Percentiles rank a stretch among this genome's conserved stretches.
These are phyloP conservation scores for Loripinus fragilis DNA, from an alignment of 2,888 invertebrate genomes.

Conservation along the genomic window DNA sequence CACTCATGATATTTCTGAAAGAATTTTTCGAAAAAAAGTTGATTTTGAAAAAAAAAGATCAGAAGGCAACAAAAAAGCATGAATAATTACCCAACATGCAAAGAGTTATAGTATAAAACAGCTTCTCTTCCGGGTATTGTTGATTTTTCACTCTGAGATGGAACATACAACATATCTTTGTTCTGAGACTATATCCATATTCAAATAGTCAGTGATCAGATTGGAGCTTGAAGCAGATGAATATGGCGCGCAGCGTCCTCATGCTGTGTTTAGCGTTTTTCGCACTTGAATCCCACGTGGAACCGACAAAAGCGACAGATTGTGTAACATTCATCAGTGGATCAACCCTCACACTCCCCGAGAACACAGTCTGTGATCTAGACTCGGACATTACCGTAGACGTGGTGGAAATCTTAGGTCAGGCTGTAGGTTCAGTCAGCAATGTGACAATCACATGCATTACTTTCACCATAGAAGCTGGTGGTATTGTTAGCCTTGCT, in stretches of 20 bases:
- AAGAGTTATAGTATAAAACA: no score
- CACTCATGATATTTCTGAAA: no score
- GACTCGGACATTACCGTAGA: background rate
- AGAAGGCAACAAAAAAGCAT: no score
- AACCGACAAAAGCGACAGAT: background rate
- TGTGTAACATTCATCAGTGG: background rate
- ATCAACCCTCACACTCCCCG: background rate
- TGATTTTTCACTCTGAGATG: no score
- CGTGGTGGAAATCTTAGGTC: background rate
- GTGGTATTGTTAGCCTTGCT: background rate
- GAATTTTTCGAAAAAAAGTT: no score
- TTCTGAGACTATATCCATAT: no score
- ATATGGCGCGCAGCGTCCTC: conserved; percentile 1
- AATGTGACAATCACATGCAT: background rate
- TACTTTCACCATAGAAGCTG: background rate
- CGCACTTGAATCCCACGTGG: background rate
- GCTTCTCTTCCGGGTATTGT: no score
- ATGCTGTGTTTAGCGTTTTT: conserved; percentile 8
- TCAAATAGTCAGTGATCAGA: no score
- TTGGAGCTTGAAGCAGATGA: background rate
- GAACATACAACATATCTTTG: no score
- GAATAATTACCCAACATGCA: no score
- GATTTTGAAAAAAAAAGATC: no score
- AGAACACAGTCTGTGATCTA: background rate
- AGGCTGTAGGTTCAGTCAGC: no score